A percentile compares a stretch with the other conserved stretches of the same genome.
phyloP scores from a whole-genome alignment of 37 sponge, comb jelly and placozoan species.

The Hexactinellida sp. region DNA sequence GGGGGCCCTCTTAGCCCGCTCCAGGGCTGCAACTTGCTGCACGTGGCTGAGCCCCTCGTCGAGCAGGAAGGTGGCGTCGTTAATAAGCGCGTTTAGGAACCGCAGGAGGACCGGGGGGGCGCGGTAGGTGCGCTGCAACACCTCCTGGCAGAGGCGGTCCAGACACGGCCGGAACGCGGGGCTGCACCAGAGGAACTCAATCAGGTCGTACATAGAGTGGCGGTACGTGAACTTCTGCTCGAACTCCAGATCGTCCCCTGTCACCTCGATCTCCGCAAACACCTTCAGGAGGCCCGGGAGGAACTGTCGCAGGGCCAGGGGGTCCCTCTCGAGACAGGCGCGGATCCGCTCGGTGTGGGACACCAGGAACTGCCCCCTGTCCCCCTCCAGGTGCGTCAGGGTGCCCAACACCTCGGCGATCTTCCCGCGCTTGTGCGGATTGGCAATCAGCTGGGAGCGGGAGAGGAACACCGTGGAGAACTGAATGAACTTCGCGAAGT shows the following conservation, averaged over 20 bases:
- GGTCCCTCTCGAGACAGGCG: not conserved
- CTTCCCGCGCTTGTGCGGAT: not conserved
- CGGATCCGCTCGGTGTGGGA: not conserved
- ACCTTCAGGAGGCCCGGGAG: slow-evolving; percentile 33
- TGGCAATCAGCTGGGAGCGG: not conserved
- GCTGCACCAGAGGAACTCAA: slow-evolving; percentile 49
- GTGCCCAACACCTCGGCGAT: slow-evolving; percentile 5
- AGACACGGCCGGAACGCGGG: slow-evolving; percentile 40
- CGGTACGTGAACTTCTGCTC: slow-evolving; percentile 84
- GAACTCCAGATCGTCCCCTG: slow-evolving; percentile 73
- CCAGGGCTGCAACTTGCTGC: slow-evolving; percentile 30
- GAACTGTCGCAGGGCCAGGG: not conserved
- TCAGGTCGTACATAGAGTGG: slow-evolving; percentile 65
- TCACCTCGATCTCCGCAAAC: slow-evolving; percentile 75
- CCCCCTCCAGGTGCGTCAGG: not conserved
- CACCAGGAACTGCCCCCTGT: not conserved
- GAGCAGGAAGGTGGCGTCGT: slow-evolving; percentile 88
- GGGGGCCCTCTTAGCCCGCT: slow-evolving; percentile 27
- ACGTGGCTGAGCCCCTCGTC: slow-evolving; percentile 74
- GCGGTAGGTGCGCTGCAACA: not conserved
- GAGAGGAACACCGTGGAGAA: not conserved
- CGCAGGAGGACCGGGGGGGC: slow-evolving; percentile 44
- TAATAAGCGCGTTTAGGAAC: slow-evolving; percentile 88
- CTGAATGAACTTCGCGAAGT: not conserved
- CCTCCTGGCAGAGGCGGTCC: slow-evolving; percentile 41